Conservation (phyloP, 1,140 invertebrate species). For the Heliconius melpomene region DNA sequence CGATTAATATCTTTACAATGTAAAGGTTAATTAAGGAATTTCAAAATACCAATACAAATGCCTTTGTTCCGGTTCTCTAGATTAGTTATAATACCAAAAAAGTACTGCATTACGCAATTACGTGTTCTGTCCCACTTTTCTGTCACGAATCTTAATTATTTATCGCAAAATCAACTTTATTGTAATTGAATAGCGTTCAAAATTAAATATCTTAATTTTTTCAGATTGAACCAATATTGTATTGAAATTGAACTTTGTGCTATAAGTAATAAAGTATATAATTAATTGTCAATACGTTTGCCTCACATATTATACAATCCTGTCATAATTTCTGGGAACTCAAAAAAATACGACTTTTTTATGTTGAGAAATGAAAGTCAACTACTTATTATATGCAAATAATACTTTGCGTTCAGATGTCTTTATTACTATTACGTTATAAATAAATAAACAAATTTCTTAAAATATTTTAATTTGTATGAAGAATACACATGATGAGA, state of each 20-base stretch:
- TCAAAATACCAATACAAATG: slow-evolving; percentile 31
- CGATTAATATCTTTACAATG: neutral
- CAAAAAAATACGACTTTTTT: slow-evolving; percentile 29
- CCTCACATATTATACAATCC: slow-evolving; percentile 36
- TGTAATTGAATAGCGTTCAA: neutral
- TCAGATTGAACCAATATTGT: neutral
- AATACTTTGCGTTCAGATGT: neutral
- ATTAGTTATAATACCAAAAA: slow-evolving; percentile 35
- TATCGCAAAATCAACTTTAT: neutral
- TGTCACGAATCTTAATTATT: slow-evolving; percentile 14
- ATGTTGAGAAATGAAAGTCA: slow-evolving; percentile 30
- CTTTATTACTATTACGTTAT: neutral
- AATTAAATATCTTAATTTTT: neutral
- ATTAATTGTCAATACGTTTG: neutral
- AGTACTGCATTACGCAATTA: slow-evolving; percentile 36
- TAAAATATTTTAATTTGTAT: too few relatives aligned
- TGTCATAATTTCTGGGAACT: slow-evolving; percentile 42
- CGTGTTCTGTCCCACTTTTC: slow-evolving; percentile 34
- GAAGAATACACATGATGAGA: too few relatives aligned
- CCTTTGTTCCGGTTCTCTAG: slow-evolving; percentile 32
- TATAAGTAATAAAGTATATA: neutral
- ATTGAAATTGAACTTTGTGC: slow-evolving; percentile 21
- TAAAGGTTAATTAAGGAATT: slow-evolving; percentile 23
- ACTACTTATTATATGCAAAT: slow-evolving; percentile 34
- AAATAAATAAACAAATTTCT: neutral